A percentile compares a stretch with the other conserved stretches of the same genome.
Evolutionary conservation across 2,113 vertebrate species (phyloP).

Genomic region (Sander lucioperca): DNA sequence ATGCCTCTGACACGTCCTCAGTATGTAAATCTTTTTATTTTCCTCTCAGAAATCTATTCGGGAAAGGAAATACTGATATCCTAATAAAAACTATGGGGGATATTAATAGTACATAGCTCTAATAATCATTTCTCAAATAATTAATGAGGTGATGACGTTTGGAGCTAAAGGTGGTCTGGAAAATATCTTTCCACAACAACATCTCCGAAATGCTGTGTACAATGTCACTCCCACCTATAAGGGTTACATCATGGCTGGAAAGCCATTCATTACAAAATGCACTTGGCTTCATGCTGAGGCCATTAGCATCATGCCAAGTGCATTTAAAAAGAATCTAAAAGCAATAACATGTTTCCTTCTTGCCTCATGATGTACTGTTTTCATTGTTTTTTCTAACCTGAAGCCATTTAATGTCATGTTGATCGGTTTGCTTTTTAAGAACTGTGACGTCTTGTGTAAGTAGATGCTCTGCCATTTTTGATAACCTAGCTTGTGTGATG

Average conservation of each 20-base stretch:
- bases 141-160: not conserved
- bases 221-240: not conserved
- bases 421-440: not conserved
- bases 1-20: not conserved
- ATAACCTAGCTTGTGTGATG: too few species aligned
- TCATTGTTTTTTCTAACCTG: not conserved
- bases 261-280: not conserved
- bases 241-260: not conserved
- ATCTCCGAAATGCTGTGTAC: not conserved
- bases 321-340: not conserved
- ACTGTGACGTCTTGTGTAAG: not conserved
- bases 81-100: not conserved
- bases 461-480: not conserved
- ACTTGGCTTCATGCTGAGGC: not conserved
- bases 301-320: not conserved
- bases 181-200: conserved; percentile 5
- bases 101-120: not conserved
- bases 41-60: not conserved
- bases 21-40: not conserved
- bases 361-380: not conserved
- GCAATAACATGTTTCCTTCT: not conserved
- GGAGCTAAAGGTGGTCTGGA: not conserved
- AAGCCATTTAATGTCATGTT: not conserved
- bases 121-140: conserved; percentile 4
- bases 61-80: not conserved